Base-by-base conservation (phyloP, 2,888 invertebrate species). In the Drepanosiphum platanoidis region DNA sequence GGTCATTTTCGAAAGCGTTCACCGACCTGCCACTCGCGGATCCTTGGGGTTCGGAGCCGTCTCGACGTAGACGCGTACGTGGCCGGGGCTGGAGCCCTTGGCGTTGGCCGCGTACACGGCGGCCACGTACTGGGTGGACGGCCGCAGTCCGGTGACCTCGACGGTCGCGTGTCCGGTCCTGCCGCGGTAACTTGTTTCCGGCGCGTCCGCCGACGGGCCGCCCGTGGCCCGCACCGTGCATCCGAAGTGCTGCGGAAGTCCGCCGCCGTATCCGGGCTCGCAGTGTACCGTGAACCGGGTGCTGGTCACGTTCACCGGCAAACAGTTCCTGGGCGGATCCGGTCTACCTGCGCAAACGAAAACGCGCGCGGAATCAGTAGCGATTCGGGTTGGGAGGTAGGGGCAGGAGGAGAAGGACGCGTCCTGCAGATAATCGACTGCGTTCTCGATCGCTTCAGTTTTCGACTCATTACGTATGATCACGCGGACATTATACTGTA, bases 31-130 rank as follows among this genome's bases (percentile, higher is more conserved):
- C 30, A 84, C 83, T 7, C 58, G 83, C 1, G 83, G 83, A 22
- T 84, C 75, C 75, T 84, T 84, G 11, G 83, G 83, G 4, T 68
- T 84, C 4, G 83, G 83, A 30, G 75, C 75, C 13, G 83, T 84
- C 46, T 84, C 83, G 18, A 84, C 75, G 52, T 77, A 84, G 3
- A 84, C 68, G 11, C 52, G 75, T 22, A 84, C 66, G 13, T 84
- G 52, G 8, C 68, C 34, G 8, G 15, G 89, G 87, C 92, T 92
- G 87, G 90, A 89, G 90, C 89, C 92, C 91, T 90, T 93, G 87
- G 91, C 91, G 91, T 90, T 93, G 90, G 88, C 91, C 90, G 88
- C 91, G 91, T 87, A 92, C 90, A 87, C 91, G 90, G 87, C 91
- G 90, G 89, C 88, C 87, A 89, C 88, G 88, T 91, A 91, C 86